These are phyloP conservation scores for Pao palembangensis DNA, from an alignment of 2,113 vertebrate species.

Conservation along the genomic window DNA sequence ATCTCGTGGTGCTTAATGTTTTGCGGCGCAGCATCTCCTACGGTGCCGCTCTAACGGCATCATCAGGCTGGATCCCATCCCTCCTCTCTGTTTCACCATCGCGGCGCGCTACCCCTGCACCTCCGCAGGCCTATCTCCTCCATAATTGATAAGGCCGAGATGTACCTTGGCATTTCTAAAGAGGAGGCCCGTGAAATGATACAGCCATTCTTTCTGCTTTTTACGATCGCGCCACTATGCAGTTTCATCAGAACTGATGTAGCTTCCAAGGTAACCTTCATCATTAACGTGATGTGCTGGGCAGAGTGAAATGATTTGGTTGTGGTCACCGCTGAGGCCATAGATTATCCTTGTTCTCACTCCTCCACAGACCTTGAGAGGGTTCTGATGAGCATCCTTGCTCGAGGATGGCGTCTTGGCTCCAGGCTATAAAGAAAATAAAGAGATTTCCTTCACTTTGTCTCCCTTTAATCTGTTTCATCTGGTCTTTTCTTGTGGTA, in stretches of 20 bases:
- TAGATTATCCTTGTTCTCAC: conserved; percentile 24
- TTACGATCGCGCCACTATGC: conserved; percentile 46
- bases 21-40: conserved; percentile 33
- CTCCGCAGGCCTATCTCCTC: conserved; percentile 53
- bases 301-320: conserved; percentile 27
- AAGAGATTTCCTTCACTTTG: neutral
- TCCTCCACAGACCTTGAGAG: conserved; percentile 1
- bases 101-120: conserved; percentile 23
- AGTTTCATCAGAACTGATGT: conserved; percentile 48
- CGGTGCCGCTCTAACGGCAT: conserved; percentile 29
- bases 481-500: neutral
- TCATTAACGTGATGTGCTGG: conserved; percentile 44
- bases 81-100: conserved; percentile 27
- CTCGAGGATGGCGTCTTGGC: neutral
- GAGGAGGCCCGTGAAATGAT: conserved; percentile 49
- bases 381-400: neutral
- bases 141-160: conserved; percentile 69
- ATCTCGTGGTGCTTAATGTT: conserved; percentile 39
- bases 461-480: too few species aligned
- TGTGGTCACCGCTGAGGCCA: conserved; percentile 19
- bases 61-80: conserved; percentile 49
- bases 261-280: conserved; percentile 60
- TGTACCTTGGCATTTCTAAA: conserved; percentile 63
- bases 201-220: conserved; percentile 53
- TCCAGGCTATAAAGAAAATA: neutral